Conservation (phyloP, 2,113 vertebrate genomes). For the Thunnus maccoyii region DNA sequence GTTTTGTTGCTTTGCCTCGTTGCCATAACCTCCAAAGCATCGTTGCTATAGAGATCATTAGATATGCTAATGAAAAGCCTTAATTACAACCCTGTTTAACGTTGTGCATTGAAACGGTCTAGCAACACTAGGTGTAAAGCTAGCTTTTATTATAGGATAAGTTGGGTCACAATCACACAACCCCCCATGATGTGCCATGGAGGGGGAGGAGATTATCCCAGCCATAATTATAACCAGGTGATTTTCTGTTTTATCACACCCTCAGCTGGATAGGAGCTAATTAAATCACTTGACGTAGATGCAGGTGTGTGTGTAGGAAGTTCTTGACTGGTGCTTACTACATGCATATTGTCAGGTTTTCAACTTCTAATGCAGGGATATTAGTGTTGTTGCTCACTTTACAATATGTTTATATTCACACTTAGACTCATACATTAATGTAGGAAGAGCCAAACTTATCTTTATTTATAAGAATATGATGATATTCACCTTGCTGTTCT, state of each 20-base stretch:
- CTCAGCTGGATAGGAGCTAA: neutral
- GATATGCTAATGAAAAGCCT: constrained; percentile 2
- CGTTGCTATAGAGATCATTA: constrained; percentile 37
- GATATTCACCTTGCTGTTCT: no score
- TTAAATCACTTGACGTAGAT: neutral
- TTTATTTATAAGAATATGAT: no score
- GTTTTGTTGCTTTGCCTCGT: constrained; percentile 15
- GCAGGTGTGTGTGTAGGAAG: neutral
- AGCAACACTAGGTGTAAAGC: neutral
- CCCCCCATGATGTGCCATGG: neutral
- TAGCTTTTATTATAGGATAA: neutral
- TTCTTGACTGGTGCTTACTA: neutral
- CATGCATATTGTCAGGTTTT: neutral
- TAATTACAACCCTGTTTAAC: constrained; percentile 7
- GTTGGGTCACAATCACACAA: no score
- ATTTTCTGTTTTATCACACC: neutral
- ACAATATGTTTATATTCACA: no score
- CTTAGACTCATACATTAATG: no score
- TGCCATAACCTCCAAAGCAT: constrained; percentile 2
- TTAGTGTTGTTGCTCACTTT: no score
- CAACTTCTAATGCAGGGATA: neutral
- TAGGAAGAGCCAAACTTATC: no score
- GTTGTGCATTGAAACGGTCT: no score
- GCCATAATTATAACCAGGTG: neutral
- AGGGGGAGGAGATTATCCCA: no score